Percentiles rank a stretch among this genome's conserved stretches.
Evolutionary conservation across 2,797 vertebrate genomes (phyloP).

Genomic region (Channallabes apus): DNA sequence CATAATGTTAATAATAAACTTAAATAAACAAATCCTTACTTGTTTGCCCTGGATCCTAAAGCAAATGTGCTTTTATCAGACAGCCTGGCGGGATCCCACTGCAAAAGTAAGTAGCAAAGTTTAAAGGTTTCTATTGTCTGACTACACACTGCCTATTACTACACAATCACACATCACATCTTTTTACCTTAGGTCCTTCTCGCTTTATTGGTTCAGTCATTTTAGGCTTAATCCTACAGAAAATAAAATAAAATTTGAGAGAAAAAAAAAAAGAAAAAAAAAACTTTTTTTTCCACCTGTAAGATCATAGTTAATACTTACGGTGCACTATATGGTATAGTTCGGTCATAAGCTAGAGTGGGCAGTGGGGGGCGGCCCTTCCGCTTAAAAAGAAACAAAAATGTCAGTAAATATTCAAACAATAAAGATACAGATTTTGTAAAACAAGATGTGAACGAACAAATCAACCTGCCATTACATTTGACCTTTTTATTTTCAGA

Average conservation of each 20-base stretch:
- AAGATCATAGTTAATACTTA: conserved; percentile 70
- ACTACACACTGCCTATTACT: background rate
- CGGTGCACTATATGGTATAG: conserved; percentile 71
- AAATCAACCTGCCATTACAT: background rate
- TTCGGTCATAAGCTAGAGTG: conserved; percentile 74
- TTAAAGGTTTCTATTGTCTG: background rate
- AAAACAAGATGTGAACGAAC: background rate
- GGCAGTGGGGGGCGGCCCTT: conserved; percentile 85
- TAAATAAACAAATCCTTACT: conserved; percentile 76
- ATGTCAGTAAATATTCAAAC: background rate
- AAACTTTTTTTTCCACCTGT: background rate
- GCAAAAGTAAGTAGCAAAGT: conserved; percentile 48
- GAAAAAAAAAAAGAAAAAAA: background rate
- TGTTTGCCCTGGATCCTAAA: conserved; percentile 95
- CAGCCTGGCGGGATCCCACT: conserved; percentile 95
- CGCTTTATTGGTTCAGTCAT: conserved; percentile 83
- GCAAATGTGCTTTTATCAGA: conserved; percentile 89
- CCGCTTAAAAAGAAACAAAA: conserved; percentile 73
- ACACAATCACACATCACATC: no score
- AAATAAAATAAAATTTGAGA: conserved; percentile 24
- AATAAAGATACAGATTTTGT: background rate
- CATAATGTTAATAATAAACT: background rate
- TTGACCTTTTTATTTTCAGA: background rate
- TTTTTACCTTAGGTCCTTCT: conserved; percentile 91
- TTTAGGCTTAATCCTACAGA: conserved; percentile 84